Percentiles rank a stretch among this genome's conserved stretches.
Conservation (phyloP, 2,888 invertebrate species). For the Tinea pellionella region DNA sequence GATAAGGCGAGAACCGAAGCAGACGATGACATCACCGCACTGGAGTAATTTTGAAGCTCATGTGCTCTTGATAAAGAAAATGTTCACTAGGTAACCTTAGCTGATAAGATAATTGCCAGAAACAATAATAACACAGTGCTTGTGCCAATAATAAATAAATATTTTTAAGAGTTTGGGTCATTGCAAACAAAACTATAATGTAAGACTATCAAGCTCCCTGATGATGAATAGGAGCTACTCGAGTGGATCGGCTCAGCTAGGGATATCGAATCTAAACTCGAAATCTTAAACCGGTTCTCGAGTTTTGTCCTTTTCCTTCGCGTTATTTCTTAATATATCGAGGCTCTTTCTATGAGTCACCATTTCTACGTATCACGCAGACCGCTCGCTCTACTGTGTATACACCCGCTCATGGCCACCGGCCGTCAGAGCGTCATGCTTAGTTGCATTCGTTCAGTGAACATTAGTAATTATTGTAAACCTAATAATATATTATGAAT, state of each 20-base stretch:
- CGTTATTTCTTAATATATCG: constrained; percentile 32
- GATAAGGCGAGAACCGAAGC: constrained; percentile 49
- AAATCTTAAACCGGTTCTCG: constrained; percentile 65
- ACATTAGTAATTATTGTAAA: constrained; percentile 1
- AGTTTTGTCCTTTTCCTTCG: constrained; percentile 44
- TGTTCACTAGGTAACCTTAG: constrained; percentile 49
- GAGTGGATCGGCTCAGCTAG: constrained; percentile 36
- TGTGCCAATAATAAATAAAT: neutral
- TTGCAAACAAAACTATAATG: neutral
- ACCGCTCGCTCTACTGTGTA: constrained; percentile 50
- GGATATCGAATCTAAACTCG: constrained; percentile 68
- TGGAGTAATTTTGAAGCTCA: constrained; percentile 30
- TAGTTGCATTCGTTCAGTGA: constrained; percentile 35
- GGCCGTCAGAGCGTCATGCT: constrained; percentile 61
- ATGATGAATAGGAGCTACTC: neutral
- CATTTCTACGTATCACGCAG: constrained; percentile 59
- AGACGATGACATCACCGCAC: constrained; percentile 54
- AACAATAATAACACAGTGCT: neutral
- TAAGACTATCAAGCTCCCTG: neutral
- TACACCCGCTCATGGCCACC: constrained; percentile 60
- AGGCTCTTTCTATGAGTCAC: constrained; percentile 61
- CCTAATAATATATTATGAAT: neutral
- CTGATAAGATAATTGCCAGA: constrained; percentile 32
- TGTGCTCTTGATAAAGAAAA: constrained; percentile 49
- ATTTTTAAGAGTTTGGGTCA: too few species aligned